Evolutionary conservation across 1,140 invertebrate species (phyloP).

Genomic region (Drosophila dunni): DNA sequence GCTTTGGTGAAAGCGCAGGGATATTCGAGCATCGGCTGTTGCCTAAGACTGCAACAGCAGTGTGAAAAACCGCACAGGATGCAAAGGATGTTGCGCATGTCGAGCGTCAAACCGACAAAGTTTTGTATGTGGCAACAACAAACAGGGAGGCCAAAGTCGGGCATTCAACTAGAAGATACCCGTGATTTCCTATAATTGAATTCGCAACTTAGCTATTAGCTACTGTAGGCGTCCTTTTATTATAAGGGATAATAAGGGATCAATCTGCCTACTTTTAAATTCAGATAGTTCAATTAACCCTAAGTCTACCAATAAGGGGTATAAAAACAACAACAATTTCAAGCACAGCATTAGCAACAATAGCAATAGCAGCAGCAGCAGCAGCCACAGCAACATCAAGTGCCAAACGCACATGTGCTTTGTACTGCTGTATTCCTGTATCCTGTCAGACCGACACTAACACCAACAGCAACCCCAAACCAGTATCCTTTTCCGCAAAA

Average conservation of each 20-base stretch:
- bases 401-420: conserved; percentile 43
- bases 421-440: not conserved
- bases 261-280: no score
- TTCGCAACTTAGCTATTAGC: no score
- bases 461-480: not conserved
- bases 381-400: conserved; percentile 22
- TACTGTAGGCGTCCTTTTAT: no score
- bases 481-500: conserved; percentile 8
- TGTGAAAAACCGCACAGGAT: conserved; percentile 47
- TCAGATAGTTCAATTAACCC: no score
- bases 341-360: conserved; percentile 8
- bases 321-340: conserved; percentile 7
- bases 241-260: no score
- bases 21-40: not conserved
- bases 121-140: conserved; percentile 35
- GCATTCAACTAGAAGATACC: no score
- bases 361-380: conserved; percentile 11
- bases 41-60: conserved; percentile 20
- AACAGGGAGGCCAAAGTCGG: not conserved
- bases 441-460: conserved; percentile 16
- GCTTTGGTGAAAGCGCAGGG: not conserved
- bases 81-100: conserved; percentile 45
- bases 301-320: no score
- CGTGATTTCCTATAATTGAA: no score
- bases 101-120: conserved; percentile 25